Conservation (phyloP, 2,888 invertebrate genomes). For the Rhamphomyia laevipes region DNA sequence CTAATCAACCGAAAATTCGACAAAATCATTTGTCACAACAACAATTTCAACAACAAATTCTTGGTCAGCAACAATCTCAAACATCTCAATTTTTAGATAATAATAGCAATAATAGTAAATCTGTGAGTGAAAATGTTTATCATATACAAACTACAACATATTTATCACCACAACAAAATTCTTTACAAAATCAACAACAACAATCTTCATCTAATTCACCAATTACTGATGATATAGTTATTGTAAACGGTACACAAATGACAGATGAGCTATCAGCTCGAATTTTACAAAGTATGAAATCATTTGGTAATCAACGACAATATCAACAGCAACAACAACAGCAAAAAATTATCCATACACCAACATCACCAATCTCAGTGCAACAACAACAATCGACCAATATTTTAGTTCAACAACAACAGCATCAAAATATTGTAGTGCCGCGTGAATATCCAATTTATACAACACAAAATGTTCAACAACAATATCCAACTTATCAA, state of each 20-base stretch:
- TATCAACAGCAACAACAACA: slow-evolving; percentile 24
- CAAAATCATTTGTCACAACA: slow-evolving; percentile 12
- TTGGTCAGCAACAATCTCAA: slow-evolving; percentile 6
- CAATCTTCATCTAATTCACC: slow-evolving; percentile 19
- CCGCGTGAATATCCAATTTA: neutral
- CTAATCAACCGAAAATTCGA: slow-evolving; percentile 10
- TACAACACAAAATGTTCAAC: slow-evolving; percentile 7
- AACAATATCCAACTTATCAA: slow-evolving; percentile 16
- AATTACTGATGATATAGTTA: slow-evolving; percentile 33
- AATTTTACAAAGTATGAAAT: slow-evolving; percentile 37
- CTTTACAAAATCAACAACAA: slow-evolving; percentile 15
- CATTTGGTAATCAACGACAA: slow-evolving; percentile 25
- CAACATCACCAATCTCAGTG: neutral
- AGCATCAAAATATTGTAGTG: slow-evolving; percentile 4
- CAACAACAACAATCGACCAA: slow-evolving; percentile 1
- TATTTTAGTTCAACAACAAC: neutral
- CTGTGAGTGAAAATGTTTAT: slow-evolving; percentile 14
- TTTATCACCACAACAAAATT: slow-evolving; percentile 13
- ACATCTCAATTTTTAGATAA: slow-evolving; percentile 9
- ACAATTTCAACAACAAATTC: slow-evolving; percentile 14
- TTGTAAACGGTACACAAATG: slow-evolving; percentile 38
- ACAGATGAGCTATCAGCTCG: slow-evolving; percentile 36
- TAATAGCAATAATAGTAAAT: slow-evolving; percentile 12
- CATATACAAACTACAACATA: slow-evolving; percentile 17
- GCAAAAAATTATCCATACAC: slow-evolving; percentile 7